These are phyloP conservation scores for Euspilapteryx auroguttella DNA, from an alignment of 2,888 invertebrate genomes.

Conservation along the genomic window DNA sequence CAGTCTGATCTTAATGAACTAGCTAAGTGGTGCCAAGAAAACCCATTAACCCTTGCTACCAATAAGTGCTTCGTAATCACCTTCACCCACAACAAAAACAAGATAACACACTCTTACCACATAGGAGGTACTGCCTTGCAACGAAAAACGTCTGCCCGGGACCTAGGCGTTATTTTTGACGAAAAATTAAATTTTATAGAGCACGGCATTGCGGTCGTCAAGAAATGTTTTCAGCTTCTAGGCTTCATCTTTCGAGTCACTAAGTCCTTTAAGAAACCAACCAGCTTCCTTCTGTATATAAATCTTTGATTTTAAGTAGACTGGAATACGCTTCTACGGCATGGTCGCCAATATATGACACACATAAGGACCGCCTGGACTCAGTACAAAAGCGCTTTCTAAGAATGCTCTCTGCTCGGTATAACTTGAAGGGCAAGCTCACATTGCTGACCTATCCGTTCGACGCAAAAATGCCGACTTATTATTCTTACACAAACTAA, in stretches of 20 bases:
- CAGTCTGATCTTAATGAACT: not conserved
- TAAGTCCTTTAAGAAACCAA: not conserved
- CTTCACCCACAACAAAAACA: not conserved
- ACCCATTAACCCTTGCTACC: not conserved
- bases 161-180: not conserved
- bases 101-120: not conserved
- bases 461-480: too few relatives aligned
- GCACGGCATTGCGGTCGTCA: not conserved
- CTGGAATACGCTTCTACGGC: not conserved
- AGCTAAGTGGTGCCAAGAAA: not conserved
- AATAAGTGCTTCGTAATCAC: not conserved
- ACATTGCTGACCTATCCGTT: too few relatives aligned
- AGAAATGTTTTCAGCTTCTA: not conserved
- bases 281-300: not conserved
- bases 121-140: not conserved
- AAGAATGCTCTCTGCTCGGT: not conserved
- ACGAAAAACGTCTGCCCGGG: not conserved
- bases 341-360: not conserved
- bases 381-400: not conserved
- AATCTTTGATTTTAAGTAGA: not conserved
- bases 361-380: not conserved
- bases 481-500: too few relatives aligned
- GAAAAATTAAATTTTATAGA: not conserved
- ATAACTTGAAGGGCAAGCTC: too few relatives aligned
- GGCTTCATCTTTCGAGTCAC: not conserved